These are phyloP conservation scores for Chamaea fasciata DNA, from an alignment of 2,113 vertebrate species.

Conservation along the genomic window DNA sequence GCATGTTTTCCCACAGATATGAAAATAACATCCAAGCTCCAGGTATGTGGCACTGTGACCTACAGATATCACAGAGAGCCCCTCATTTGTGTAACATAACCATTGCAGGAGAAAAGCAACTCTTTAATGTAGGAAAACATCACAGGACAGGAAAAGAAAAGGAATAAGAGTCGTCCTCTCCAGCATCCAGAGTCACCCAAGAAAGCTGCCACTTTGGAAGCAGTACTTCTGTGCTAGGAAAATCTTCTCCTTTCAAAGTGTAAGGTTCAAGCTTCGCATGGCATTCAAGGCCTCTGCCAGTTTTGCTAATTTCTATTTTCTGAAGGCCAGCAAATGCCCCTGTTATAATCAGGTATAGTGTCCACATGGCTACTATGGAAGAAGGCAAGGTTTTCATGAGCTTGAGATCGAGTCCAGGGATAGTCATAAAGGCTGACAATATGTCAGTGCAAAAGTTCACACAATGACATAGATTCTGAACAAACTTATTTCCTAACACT, in stretches of 20 bases:
- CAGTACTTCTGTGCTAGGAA: neutral
- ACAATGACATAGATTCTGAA: neutral
- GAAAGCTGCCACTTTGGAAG: neutral
- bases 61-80: neutral
- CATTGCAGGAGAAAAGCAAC: neutral
- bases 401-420: neutral
- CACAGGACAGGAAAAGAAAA: neutral
- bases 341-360: neutral
- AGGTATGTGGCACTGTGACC: neutral
- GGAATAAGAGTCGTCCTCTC: neutral
- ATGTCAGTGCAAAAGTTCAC: neutral
- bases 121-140: neutral
- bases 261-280: neutral
- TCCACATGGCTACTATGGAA: neutral
- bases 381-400: neutral
- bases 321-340: neutral
- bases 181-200: fast-evolving
- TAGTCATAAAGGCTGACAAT: neutral
- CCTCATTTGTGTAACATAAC: neutral
- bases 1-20: neutral
- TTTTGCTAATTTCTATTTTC: neutral
- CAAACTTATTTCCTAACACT: neutral
- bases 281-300: neutral
- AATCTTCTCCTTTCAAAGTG: neutral
- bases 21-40: neutral